A percentile compares a stretch with the other conserved stretches of the same genome.
Evolutionary conservation across 2,888 invertebrate genomes (phyloP).

Genomic region (Drosophila pegasa): DNA sequence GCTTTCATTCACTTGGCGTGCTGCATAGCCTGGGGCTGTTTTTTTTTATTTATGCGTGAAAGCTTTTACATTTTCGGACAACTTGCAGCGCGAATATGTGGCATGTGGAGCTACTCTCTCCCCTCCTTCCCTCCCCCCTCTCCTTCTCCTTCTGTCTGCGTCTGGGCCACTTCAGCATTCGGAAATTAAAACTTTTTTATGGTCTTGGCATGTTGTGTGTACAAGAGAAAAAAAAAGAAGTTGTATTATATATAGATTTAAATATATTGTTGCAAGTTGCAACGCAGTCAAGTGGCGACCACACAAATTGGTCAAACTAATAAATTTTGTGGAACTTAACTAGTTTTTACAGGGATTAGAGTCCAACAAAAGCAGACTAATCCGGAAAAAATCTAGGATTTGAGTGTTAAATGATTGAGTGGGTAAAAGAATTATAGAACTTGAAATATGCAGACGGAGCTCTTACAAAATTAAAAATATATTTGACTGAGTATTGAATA

Average conservation of each 20-base stretch:
- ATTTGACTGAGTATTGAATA: no score
- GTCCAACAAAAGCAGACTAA: slow-evolving; percentile 3
- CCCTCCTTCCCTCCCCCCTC: background rate
- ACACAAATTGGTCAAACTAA: slow-evolving; percentile 60
- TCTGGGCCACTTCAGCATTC: slow-evolving; percentile 56
- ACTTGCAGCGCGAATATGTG: slow-evolving; percentile 49
- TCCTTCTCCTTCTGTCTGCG: background rate
- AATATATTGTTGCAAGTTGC: slow-evolving; percentile 54
- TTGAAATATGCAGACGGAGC: no score
- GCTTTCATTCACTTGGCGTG: slow-evolving; percentile 48
- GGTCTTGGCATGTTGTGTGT: slow-evolving; percentile 52
- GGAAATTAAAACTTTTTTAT: slow-evolving; percentile 76
- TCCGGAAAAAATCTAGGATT: background rate
- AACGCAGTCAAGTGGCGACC: slow-evolving; percentile 47
- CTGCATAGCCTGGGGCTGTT: slow-evolving; percentile 50
- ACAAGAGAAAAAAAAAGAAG: slow-evolving; percentile 10
- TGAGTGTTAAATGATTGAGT: background rate
- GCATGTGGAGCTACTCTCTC: slow-evolving; percentile 12
- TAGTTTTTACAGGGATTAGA: slow-evolving; percentile 22
- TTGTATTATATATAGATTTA: slow-evolving; percentile 31
- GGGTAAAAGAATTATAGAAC: background rate
- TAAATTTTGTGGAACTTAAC: slow-evolving; percentile 42
- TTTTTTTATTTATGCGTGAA: slow-evolving; percentile 75
- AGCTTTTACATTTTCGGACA: slow-evolving; percentile 61
- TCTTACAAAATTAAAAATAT: no score